A percentile compares a stretch with the other conserved stretches of the same genome.
phyloP scores from a whole-genome alignment of 2,113 vertebrate genomes.

The Scartelaos histophorus region DNA sequence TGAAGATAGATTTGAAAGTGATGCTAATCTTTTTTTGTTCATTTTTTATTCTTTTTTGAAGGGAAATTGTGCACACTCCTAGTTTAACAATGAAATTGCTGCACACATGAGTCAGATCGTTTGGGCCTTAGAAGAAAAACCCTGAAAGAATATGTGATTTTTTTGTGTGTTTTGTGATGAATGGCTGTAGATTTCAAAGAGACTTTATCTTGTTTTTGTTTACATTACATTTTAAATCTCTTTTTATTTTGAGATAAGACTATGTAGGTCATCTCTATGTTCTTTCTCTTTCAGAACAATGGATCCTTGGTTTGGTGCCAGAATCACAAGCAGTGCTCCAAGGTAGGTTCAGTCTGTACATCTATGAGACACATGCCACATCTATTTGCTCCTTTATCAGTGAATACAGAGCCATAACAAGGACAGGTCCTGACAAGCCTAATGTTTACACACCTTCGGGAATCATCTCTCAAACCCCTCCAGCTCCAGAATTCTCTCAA shows the following conservation, averaged over 20 bases:
- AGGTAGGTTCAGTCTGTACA: constrained; percentile 78
- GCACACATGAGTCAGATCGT: no score
- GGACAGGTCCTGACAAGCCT: constrained; percentile 54
- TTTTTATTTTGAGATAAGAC: background rate
- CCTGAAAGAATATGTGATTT: no score
- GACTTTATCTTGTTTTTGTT: background rate
- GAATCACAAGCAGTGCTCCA: constrained; percentile 97
- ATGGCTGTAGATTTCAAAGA: no score
- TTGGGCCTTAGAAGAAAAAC: no score
- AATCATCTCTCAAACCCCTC: constrained; percentile 21
- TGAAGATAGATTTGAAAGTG: no score
- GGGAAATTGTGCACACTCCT: no score
- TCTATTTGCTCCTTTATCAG: constrained; percentile 59
- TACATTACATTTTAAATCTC: background rate
- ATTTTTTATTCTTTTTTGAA: no score
- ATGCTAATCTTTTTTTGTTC: no score
- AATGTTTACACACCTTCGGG: constrained; percentile 49
- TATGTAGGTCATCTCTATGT: constrained; percentile 31
- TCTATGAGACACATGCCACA: constrained; percentile 46
- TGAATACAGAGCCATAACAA: constrained; percentile 54
- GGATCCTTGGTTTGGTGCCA: constrained; percentile 96
- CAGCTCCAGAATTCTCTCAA: constrained; percentile 17
- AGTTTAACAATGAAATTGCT: no score
- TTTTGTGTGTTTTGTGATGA: no score
- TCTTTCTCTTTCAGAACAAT: constrained; percentile 84